A percentile compares a stretch with the other conserved stretches of the same genome.
Conservation (phyloP, 2,113 vertebrate species). For the Cinclus mexicanus region DNA sequence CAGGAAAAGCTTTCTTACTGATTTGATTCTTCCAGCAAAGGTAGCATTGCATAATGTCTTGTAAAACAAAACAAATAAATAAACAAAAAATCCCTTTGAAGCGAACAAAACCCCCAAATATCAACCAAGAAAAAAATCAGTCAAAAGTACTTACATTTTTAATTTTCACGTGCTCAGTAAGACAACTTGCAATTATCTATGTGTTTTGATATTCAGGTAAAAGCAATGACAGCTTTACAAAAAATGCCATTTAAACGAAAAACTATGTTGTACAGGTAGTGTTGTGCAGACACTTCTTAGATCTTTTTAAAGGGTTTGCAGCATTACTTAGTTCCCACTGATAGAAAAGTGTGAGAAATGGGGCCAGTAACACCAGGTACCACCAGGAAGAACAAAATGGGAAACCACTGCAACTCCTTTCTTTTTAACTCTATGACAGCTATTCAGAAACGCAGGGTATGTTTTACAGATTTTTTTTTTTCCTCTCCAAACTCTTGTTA, state of each 20-base stretch:
- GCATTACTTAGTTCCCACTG: not conserved
- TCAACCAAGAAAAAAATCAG: not conserved
- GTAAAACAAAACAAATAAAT: not conserved
- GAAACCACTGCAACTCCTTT: not conserved
- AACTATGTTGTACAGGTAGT: not conserved
- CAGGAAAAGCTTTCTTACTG: not conserved
- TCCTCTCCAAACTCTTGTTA: not conserved
- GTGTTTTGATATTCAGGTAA: not conserved
- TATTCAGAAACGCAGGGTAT: not conserved
- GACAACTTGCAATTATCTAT: not conserved
- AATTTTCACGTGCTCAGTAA: not conserved
- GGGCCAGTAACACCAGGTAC: not conserved
- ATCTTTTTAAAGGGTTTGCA: not conserved
- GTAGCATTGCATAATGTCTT: not conserved
- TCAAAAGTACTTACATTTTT: not conserved
- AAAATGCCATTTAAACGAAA: not conserved
- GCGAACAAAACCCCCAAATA: not conserved
- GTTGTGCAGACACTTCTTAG: not conserved
- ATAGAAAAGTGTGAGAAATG: not conserved
- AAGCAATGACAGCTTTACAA: not conserved
- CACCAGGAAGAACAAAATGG: not conserved
- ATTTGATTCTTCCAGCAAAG: not conserved
- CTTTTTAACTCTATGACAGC: not conserved
- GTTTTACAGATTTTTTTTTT: not conserved
- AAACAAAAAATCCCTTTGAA: accelerated